These are phyloP conservation scores for Berghia stephanieae DNA, from an alignment of 1,140 invertebrate genomes.

Conservation along the genomic window DNA sequence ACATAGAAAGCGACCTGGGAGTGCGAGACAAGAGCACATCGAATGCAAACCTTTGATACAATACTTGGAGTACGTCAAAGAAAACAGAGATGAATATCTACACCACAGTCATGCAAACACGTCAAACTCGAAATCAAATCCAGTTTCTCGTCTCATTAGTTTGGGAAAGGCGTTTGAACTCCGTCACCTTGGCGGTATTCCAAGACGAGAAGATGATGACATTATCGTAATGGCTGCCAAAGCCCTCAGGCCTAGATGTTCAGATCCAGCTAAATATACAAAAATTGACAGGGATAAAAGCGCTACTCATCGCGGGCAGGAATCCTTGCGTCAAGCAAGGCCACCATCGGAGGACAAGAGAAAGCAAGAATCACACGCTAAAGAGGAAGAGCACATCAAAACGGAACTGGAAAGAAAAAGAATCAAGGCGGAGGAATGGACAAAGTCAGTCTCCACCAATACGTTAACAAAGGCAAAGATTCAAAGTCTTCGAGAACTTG, in stretches of 20 bases:
- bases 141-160: constrained; percentile 33
- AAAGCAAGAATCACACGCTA: constrained; percentile 16
- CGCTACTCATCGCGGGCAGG: constrained; percentile 18
- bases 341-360: constrained; percentile 34
- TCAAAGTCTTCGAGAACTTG: constrained; percentile 45
- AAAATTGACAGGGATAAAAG: constrained; percentile 27
- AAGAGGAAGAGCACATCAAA: constrained; percentile 39
- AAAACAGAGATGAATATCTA: constrained; percentile 51
- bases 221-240: constrained; percentile 26
- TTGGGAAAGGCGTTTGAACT: constrained; percentile 43
- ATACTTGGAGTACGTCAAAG: constrained; percentile 53
- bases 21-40: constrained; percentile 2
- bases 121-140: constrained; percentile 26
- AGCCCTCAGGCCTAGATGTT: constrained; percentile 16
- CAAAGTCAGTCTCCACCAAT: constrained; percentile 41
- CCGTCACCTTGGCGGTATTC: constrained; percentile 39
- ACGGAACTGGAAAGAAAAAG: constrained; percentile 49
- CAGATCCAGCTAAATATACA: constrained; percentile 24
- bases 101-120: constrained; percentile 32
- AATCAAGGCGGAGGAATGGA: constrained; percentile 50
- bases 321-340: constrained; percentile 24
- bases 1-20: constrained; percentile 17
- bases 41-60: constrained; percentile 46
- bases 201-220: constrained; percentile 12
- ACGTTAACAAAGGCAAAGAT: constrained; percentile 46